Evolutionary conservation across 2,888 invertebrate genomes (phyloP), one percentile per base, ranked within the genome.

Genomic region (Euplagia quadripunctaria): DNA sequence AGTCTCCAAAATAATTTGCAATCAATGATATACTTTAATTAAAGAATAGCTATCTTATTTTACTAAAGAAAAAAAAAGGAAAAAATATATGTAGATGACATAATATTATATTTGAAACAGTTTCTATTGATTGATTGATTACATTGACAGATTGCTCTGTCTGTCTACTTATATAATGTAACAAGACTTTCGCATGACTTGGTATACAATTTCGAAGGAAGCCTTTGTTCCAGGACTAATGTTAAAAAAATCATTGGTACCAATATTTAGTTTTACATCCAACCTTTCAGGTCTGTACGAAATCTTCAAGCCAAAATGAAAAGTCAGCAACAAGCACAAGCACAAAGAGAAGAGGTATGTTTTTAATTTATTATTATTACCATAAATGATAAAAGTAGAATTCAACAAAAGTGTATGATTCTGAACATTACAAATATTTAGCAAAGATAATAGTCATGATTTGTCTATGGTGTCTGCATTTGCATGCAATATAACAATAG

Each of bases 261-360:
- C 5, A 7, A 42, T 41, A 46, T 46, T 46, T 46, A 42, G 7
- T 42, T 64, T 55, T 6, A 55, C 11, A n/a, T 58, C 17, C 4
- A n/a, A 58, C n/a, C 4, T 97, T 97, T 42, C 94, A 98, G 98
- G 95, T 98, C 98, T 94, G 96, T 98, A 92, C 98, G 98, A 96
- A 97, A 97, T 96, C 98, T 98, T 96, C 98, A 98, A 97, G 97
- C 97, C 94, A 98, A 98, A 97, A 93, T 98, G 93, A 98, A 98
- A 97, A 97, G 97, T 96, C 98, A 98, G 97, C 97, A 98, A 94
- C 98, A 98, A 96, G 97, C 97, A 94, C 97, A 97, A 96, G 97
- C 97, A 96, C 97, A 97, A 97, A 96, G 95, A 94, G 96, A 97
- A 94, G 97, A 97, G 97, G 97, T 97, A 96, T 88, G 91, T 82